Conservation (phyloP, 2,113 vertebrate species). For the Sylvicapra grimmia region DNA sequence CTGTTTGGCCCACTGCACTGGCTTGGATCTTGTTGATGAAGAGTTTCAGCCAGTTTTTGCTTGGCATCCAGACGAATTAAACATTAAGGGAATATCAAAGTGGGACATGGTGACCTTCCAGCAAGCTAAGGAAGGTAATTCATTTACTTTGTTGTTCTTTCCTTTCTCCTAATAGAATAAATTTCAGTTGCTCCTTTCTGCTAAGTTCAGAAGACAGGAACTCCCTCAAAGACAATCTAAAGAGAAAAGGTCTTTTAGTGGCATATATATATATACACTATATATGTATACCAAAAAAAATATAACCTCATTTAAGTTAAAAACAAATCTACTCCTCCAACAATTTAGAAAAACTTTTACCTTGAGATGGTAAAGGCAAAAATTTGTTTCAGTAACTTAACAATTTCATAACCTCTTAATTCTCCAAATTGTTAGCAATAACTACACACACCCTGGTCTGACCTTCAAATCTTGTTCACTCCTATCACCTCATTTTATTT, state of each 20-base stretch:
- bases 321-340: not conserved
- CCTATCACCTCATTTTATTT: not conserved
- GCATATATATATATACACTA: not conserved
- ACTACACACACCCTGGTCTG: not conserved
- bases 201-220: not conserved
- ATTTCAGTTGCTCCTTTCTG: not conserved
- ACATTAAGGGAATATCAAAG: constrained; percentile 38
- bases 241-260: not conserved
- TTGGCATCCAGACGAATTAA: constrained; percentile 29
- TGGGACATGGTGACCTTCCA: constrained; percentile 19
- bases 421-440: not conserved
- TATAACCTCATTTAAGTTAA: constrained; percentile 23
- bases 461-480: not conserved
- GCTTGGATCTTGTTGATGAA: not conserved
- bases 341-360: not conserved
- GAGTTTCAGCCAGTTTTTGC: not conserved
- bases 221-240: not conserved
- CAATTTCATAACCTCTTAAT: not conserved
- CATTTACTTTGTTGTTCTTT: constrained; percentile 41
- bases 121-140: constrained; percentile 29
- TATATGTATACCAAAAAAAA: not conserved
- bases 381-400: not conserved
- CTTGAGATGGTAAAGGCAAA: not conserved
- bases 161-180: not conserved
- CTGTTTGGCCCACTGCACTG: not conserved